phyloP scores from a whole-genome alignment of 2,888 invertebrate genomes.

The Cephalotes varians region DNA sequence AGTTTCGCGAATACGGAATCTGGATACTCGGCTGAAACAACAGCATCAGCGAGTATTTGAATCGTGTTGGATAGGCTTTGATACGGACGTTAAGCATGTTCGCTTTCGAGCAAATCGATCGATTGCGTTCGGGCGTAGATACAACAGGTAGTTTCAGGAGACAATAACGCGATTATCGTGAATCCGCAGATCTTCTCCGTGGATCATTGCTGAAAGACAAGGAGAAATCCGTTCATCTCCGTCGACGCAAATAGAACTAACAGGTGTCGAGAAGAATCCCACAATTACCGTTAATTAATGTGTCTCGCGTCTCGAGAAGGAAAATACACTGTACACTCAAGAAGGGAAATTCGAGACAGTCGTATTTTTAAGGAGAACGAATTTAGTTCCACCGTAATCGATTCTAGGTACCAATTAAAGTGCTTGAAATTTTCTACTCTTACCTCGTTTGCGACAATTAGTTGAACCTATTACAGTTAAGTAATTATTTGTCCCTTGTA shows the following conservation, averaged over 20 bases:
- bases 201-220: slow-evolving; percentile 35
- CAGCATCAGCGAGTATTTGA: not conserved
- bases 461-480: slow-evolving; percentile 19
- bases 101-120: slow-evolving; percentile 34
- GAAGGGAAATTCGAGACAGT: slow-evolving; percentile 2
- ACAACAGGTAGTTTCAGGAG: slow-evolving; percentile 66
- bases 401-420: not conserved
- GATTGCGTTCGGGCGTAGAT: slow-evolving; percentile 1
- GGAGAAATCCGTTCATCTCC: not conserved
- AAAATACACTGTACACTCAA: not conserved
- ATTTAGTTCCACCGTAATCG: slow-evolving; percentile 38
- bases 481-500: slow-evolving; percentile 28
- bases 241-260: not conserved
- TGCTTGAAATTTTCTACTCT: slow-evolving; percentile 7
- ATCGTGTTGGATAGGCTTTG: slow-evolving; percentile 4
- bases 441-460: not conserved
- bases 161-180: slow-evolving; percentile 65
- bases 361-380: slow-evolving; percentile 23
- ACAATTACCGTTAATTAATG: slow-evolving; percentile 31
- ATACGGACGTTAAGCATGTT: slow-evolving; percentile 23
- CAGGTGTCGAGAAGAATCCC: not conserved
- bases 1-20: not conserved
- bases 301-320: slow-evolving; percentile 13
- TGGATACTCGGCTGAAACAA: not conserved
- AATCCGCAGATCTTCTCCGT: slow-evolving; percentile 20